Evolutionary conservation across 2,113 vertebrate genomes (phyloP).

Genomic region (Castor canadensis): DNA sequence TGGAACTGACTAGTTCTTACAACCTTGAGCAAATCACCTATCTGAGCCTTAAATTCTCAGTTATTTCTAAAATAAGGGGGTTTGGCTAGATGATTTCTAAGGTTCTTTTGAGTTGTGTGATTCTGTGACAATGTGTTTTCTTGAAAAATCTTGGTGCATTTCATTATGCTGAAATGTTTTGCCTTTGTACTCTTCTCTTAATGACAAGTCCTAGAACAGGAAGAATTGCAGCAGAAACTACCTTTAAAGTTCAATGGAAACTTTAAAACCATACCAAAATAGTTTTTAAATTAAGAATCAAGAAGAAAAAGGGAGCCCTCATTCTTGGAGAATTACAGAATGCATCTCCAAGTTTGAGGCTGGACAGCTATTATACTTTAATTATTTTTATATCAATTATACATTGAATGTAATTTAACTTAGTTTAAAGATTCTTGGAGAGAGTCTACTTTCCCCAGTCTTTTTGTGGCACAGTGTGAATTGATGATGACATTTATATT

Average conservation of each 20-base stretch:
- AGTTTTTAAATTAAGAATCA: background rate
- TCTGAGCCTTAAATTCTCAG: slow-evolving; percentile 60
- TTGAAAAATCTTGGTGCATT: slow-evolving; percentile 12
- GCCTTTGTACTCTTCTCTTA: background rate
- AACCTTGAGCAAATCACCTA: slow-evolving; percentile 33
- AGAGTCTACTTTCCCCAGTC: background rate
- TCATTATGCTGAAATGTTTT: background rate
- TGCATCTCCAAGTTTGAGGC: background rate
- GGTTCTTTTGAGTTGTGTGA: slow-evolving; percentile 31
- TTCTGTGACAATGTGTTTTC: background rate
- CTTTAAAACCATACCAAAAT: slow-evolving; percentile 14
- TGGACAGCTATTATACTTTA: slow-evolving; percentile 25
- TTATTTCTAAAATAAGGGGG: slow-evolving; percentile 53
- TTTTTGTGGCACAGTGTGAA: background rate
- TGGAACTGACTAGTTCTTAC: slow-evolving; percentile 18
- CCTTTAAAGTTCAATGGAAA: slow-evolving; percentile 24
- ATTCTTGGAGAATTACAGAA: background rate
- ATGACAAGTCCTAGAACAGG: slow-evolving; percentile 20
- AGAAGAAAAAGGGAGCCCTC: background rate
- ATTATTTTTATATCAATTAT: slow-evolving; percentile 43
- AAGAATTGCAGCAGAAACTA: background rate
- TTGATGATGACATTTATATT: background rate
- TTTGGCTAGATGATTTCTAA: slow-evolving; percentile 13
- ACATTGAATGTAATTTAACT: slow-evolving; percentile 41
- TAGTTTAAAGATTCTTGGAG: background rate